Evolutionary conservation across 2,888 invertebrate species (phyloP).

Genomic region (Eustalomyia histrio): DNA sequence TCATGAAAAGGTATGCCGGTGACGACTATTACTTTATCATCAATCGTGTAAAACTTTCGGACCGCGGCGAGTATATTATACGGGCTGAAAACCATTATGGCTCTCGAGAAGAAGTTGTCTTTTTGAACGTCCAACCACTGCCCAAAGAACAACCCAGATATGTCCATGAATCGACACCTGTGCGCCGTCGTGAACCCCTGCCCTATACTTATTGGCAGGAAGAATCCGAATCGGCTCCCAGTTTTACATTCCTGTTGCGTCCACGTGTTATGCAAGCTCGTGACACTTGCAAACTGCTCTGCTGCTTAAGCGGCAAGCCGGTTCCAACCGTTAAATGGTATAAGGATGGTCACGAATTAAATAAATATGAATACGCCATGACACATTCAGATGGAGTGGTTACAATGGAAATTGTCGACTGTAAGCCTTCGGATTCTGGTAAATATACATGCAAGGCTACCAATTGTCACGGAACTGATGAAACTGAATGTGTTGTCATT

Average conservation of each 20-base stretch:
- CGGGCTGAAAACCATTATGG: constrained; percentile 98
- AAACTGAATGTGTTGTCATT: constrained; percentile 96
- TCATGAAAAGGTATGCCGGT: constrained; percentile 98
- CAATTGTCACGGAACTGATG: constrained; percentile 96
- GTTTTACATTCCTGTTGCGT: constrained; percentile 98
- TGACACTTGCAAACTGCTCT: constrained; percentile 97
- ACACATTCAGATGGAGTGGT: constrained; percentile 96
- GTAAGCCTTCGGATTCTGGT: constrained; percentile 96
- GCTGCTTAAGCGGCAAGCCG: constrained; percentile 97
- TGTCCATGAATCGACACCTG: constrained; percentile 85
- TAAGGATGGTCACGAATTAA: constrained; percentile 95
- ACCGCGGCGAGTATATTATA: constrained; percentile 98
- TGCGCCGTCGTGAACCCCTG: constrained; percentile 89
- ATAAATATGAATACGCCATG: constrained; percentile 94
- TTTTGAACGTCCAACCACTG: constrained; percentile 94
- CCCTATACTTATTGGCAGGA: constrained; percentile 95
- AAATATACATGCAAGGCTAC: constrained; percentile 96
- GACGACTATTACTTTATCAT: constrained; percentile 99
- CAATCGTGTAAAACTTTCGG: constrained; percentile 95
- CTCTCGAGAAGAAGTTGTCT: constrained; percentile 96
- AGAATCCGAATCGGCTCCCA: constrained; percentile 94
- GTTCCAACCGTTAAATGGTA: constrained; percentile 94
- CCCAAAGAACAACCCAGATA: constrained; percentile 78
- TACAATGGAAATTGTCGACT: constrained; percentile 97
- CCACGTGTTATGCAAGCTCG: constrained; percentile 98